Conservation (phyloP, 2,888 invertebrate species). For the Chalcis sispes region DNA sequence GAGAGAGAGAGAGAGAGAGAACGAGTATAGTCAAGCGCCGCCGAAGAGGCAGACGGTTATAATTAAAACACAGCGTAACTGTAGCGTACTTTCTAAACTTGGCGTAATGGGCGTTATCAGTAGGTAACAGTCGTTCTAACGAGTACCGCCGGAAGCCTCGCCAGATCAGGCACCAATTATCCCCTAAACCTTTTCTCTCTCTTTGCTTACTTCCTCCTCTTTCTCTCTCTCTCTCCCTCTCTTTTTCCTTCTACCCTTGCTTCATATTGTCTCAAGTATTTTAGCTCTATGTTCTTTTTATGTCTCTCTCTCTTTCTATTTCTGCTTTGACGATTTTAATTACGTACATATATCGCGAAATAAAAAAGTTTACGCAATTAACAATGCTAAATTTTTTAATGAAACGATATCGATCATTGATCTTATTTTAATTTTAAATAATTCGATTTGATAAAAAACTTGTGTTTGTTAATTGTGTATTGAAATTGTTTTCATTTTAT, state of each 20-base stretch:
- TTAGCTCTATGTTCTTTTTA: neutral
- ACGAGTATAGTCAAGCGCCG: neutral
- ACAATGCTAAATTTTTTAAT: neutral
- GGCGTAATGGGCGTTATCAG: conserved; percentile 71
- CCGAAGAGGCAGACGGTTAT: conserved; percentile 58
- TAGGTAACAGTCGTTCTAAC: conserved; percentile 69
- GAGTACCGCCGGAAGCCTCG: conserved; percentile 62
- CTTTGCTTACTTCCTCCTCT: conserved; percentile 6
- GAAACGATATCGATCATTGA: conserved; percentile 23
- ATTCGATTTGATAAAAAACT: too few relatives aligned
- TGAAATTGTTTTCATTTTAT: too few relatives aligned
- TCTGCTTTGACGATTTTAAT: conserved; percentile 42
- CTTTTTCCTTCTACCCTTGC: conserved; percentile 36
- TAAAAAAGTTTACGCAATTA: neutral
- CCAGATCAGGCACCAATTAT: conserved; percentile 56
- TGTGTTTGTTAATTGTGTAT: too few relatives aligned
- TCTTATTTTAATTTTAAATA: too few relatives aligned
- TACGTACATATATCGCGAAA: neutral
- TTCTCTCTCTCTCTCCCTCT: conserved; percentile 15
- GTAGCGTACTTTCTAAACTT: conserved; percentile 69
- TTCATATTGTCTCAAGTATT: conserved; percentile 52
- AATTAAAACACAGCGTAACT: conserved; percentile 71
- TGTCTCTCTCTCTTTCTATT: neutral
- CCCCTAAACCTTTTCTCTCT: conserved; percentile 44
- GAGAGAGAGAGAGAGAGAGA: too few relatives aligned